Evolutionary conservation across 1,140 invertebrate species (phyloP).

Genomic region (Eupristina koningsbergeri): DNA sequence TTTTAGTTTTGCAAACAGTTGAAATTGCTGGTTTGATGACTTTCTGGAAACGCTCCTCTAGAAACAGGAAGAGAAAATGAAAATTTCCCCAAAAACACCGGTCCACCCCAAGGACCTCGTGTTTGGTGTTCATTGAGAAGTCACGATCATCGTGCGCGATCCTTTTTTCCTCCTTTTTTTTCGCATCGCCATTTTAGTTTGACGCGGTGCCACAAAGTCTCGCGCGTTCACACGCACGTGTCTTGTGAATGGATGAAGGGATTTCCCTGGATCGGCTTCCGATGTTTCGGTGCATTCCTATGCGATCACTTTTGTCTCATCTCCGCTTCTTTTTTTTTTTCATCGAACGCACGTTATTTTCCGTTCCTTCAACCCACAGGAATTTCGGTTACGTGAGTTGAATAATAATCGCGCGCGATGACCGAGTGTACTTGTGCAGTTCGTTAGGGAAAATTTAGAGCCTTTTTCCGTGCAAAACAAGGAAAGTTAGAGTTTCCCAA

Average conservation of each 20-base stretch:
- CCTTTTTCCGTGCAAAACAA: neutral
- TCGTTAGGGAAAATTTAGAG: neutral
- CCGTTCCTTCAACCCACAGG: neutral
- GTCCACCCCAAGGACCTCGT: neutral
- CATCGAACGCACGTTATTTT: constrained; percentile 34
- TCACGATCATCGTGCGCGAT: constrained; percentile 44
- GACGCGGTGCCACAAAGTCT: constrained; percentile 26
- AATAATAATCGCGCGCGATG: constrained; percentile 42
- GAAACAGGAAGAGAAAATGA: constrained; percentile 4
- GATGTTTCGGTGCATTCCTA: constrained; percentile 41
- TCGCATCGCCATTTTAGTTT: neutral
- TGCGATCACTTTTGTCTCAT: constrained; percentile 32
- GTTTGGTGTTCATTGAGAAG: constrained; percentile 36
- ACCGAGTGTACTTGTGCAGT: constrained; percentile 16
- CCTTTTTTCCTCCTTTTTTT: neutral
- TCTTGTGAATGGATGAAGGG: constrained; percentile 27
- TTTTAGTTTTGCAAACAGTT: neutral
- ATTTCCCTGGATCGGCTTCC: constrained; percentile 2
- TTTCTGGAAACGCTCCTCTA: neutral
- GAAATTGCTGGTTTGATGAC: neutral
- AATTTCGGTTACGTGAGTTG: constrained; percentile 35
- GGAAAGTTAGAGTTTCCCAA: neutral
- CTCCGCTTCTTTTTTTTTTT: neutral
- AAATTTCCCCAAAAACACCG: constrained; percentile 6
- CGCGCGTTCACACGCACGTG: constrained; percentile 13